Evolutionary conservation across 30 jellyfish, hydroid and myxozoan genomes (phyloP), one percentile per base, ranked within the genome.

Genomic region (Hydractinia symbiolongicarpus): DNA sequence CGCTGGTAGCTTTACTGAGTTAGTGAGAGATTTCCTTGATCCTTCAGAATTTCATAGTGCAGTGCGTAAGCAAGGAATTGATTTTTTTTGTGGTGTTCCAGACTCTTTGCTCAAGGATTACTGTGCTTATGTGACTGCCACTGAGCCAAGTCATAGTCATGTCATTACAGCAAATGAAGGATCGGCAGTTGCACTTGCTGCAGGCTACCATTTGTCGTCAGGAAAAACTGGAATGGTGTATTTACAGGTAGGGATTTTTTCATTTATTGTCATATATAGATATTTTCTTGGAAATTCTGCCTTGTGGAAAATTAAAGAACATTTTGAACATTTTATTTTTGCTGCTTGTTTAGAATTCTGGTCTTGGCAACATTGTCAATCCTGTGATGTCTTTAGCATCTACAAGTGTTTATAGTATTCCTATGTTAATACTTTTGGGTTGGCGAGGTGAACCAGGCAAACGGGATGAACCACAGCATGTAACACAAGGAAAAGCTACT

Each of bases 361-460:
- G 99, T 50, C 93, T 94, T 66, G 99, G 99, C 4, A 94, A 94
- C 55, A 88, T 94, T 81, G 99, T 94, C 67, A 94, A 94, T 64
- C 99, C 99, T 3, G 73, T 94, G 57, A 94, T 94, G 99, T 94
- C 99, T 16, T 77, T 94, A 78, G 99, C 99, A 4, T 91, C 95
- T 8, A 96, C 99, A 84, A 86, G 96, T 82, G 99, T 94, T 8
- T 94, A 94, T 88, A 94, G 99, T 79, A 86, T 94, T 30, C 99
- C 99, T 49, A 94, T 94, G 99, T 84, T 94, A 40, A 81, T 94
- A 16, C 82, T 94, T 78, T 85, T 94, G 83, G 99, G 99, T 19
- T 94, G 99, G 99, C 90, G 99, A 87, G 99, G 99, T 20, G 99
- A 94, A 75, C 99, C 99, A 7, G 99, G 99, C 58, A 94, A 94